These are phyloP conservation scores for Poliocrania exsul DNA, from an alignment of 2,797 vertebrate genomes.

Conservation along the genomic window DNA sequence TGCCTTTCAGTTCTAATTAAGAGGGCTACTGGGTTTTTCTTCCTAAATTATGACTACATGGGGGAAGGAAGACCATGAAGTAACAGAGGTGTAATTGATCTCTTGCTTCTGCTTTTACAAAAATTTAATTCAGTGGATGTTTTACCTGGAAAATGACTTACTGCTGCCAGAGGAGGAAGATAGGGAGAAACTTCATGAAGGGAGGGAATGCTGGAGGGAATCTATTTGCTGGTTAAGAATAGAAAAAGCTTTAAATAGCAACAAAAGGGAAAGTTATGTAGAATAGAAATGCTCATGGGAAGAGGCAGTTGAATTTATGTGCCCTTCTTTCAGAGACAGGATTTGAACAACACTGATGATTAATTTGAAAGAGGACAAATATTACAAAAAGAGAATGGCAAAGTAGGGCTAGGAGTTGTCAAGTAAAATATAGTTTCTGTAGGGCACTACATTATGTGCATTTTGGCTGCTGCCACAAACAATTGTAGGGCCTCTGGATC, in stretches of 20 bases:
- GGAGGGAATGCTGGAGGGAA: not conserved
- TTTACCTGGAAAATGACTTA: not conserved
- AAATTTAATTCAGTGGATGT: not conserved
- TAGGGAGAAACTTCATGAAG: not conserved
- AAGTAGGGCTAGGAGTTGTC: not conserved
- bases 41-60: fast-evolving
- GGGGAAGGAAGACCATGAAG: not conserved
- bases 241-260: not conserved
- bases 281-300: not conserved
- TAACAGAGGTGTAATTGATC: not conserved
- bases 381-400: not conserved
- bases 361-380: not conserved
- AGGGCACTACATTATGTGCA: not conserved
- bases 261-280: not conserved
- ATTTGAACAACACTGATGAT: not conserved
- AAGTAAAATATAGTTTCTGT: not conserved
- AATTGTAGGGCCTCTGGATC: not conserved
- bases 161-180: not conserved
- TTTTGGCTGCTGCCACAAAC: not conserved
- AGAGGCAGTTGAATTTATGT: not conserved
- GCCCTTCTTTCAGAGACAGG: not conserved
- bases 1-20: not conserved
- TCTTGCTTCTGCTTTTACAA: not conserved
- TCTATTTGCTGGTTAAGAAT: not conserved
- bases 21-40: not conserved